phyloP scores from a whole-genome alignment of 2,113 vertebrate genomes.

The Riparia riparia region DNA sequence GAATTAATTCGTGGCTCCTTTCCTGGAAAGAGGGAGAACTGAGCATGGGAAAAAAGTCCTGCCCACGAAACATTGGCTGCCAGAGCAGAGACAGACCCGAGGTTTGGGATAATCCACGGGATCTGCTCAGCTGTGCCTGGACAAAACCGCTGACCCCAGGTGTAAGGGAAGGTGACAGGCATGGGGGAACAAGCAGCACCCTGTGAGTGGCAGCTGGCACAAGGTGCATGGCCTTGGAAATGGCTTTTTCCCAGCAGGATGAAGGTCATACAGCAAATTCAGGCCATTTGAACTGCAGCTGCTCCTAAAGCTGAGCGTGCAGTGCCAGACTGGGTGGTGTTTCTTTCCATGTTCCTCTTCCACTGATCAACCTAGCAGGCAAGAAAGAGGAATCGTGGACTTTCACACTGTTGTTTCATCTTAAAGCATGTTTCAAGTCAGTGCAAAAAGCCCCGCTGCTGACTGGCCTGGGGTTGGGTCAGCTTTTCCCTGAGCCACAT shows the following conservation, averaged over 20 bases:
- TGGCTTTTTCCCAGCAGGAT: not conserved
- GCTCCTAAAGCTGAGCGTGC: not conserved
- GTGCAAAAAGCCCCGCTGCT: not conserved
- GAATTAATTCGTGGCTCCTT: not conserved
- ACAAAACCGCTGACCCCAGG: not conserved
- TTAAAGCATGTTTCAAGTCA: not conserved
- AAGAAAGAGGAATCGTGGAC: conserved; percentile 8
- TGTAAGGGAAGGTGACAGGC: not conserved
- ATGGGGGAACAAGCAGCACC: not conserved
- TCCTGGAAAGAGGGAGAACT: not conserved
- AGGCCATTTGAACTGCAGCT: not conserved
- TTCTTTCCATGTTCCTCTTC: conserved; percentile 48
- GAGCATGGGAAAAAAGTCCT: not conserved
- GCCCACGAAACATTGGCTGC: rapidly evolving
- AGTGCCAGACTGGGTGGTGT: not conserved
- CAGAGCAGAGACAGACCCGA: not conserved
- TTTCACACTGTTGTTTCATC: not conserved
- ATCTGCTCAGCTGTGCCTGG: not conserved
- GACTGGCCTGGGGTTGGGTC: not conserved
- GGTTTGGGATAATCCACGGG: not conserved
- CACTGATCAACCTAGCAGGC: not conserved
- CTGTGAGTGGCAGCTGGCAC: not conserved
- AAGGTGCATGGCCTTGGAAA: not conserved
- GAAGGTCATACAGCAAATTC: not conserved
- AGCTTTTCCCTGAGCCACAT: not conserved